Conservation (phyloP, 1,140 invertebrate species). For the Drosophila takahashii region DNA sequence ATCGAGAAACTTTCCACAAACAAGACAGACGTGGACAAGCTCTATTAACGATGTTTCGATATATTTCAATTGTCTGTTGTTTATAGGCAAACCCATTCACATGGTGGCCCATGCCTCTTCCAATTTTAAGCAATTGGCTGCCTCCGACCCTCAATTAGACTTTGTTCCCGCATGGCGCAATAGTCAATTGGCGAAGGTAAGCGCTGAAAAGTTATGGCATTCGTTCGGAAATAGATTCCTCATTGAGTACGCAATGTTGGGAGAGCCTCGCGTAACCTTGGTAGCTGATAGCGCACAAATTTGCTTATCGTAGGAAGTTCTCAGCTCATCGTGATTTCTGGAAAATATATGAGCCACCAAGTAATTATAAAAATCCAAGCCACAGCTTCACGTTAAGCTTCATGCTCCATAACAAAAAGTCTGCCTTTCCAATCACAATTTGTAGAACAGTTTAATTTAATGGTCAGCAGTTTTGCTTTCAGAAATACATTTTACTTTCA, state of each 20-base stretch:
- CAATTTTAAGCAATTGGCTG: constrained; percentile 61
- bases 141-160: constrained; percentile 40
- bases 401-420: constrained; percentile 22
- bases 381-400: constrained; percentile 4
- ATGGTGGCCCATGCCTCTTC: constrained; percentile 36
- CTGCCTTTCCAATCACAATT: constrained; percentile 18
- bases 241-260: constrained; percentile 9
- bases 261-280: constrained; percentile 25
- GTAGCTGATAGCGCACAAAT: constrained; percentile 53
- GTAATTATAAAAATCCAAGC: constrained; percentile 1
- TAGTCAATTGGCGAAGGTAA: constrained; percentile 28
- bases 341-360: background rate
- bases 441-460: constrained; percentile 11
- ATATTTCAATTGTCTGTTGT: constrained; percentile 37
- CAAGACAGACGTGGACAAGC: constrained; percentile 14
- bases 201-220: constrained; percentile 36
- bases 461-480: constrained; percentile 22
- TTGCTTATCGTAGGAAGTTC: constrained; percentile 62
- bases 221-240: constrained; percentile 41
- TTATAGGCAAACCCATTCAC: constrained; percentile 35
- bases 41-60: constrained; percentile 48
- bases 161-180: constrained; percentile 53
- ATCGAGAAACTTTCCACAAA: constrained; percentile 61
- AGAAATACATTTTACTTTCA: constrained; percentile 15
- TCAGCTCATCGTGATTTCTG: constrained; percentile 24